phyloP scores from a whole-genome alignment of 2,888 invertebrate species.

The Volucella inanis region DNA sequence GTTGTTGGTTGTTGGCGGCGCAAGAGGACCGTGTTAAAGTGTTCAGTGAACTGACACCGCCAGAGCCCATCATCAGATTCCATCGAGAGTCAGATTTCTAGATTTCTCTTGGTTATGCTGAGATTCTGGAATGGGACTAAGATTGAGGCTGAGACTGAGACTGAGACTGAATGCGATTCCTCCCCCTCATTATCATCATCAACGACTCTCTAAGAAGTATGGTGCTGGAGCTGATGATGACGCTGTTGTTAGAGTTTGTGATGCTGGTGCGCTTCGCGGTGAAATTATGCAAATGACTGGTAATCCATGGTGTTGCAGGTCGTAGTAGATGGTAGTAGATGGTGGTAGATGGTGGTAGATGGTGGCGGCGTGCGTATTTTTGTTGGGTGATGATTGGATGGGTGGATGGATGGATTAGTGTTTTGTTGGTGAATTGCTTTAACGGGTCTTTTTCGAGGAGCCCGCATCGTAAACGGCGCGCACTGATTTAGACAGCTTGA shows the following conservation, averaged over 20 bases:
- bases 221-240: conserved; percentile 44
- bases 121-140: background rate
- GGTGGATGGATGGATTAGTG: conserved; percentile 44
- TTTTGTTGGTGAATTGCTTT: conserved; percentile 39
- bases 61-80: background rate
- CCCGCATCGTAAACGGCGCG: conserved; percentile 28
- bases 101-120: background rate
- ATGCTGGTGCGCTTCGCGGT: conserved; percentile 23
- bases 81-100: conserved; percentile 2
- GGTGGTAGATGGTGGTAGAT: too few species aligned
- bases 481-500: conserved; percentile 52
- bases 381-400: conserved; percentile 71
- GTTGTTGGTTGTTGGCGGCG: background rate
- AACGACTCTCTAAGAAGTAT: conserved; percentile 20
- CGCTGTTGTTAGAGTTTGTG: background rate
- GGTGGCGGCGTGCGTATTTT: conserved; percentile 47
- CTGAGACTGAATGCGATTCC: background rate
- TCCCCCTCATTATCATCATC: conserved; percentile 63
- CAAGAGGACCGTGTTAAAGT: conserved; percentile 49
- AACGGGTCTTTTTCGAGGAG: conserved; percentile 47
- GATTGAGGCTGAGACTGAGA: background rate
- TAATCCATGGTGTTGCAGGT: conserved; percentile 53
- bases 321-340: conserved; percentile 1
- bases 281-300: conserved; percentile 72
- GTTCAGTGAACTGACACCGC: conserved; percentile 53